Evolutionary conservation across 2,888 invertebrate genomes (phyloP).

Genomic region (Noctua comes): DNA sequence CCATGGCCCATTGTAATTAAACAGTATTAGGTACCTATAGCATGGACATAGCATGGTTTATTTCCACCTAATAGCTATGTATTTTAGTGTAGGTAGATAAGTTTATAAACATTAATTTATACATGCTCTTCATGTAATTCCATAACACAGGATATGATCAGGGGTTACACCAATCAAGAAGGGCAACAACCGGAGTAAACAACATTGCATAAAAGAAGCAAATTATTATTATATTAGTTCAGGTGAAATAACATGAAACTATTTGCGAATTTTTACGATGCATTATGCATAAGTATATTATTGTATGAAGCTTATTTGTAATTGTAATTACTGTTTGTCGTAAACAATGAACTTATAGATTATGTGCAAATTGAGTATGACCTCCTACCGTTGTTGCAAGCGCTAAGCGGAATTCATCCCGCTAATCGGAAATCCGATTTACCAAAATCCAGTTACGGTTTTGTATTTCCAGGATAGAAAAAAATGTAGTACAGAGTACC

Average conservation of each 20-base stretch:
- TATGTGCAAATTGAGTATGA: background rate
- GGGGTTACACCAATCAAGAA: background rate
- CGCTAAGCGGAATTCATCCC: conserved; percentile 10
- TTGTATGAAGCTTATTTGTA: background rate
- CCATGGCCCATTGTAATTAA: background rate
- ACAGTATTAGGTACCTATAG: background rate
- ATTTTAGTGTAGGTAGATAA: background rate
- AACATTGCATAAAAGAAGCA: background rate
- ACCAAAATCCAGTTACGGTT: conserved; percentile 22
- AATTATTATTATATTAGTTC: conserved; percentile 1
- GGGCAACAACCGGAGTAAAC: background rate
- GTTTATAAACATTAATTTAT: background rate
- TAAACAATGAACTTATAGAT: background rate
- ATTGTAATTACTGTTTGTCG: background rate
- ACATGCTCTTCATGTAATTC: background rate
- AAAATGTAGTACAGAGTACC: background rate
- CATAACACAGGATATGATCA: background rate
- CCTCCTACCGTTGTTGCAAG: conserved; percentile 2
- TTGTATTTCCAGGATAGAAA: background rate
- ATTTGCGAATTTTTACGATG: background rate
- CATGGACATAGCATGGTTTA: background rate
- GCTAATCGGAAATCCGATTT: conserved; percentile 25
- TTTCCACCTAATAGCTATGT: background rate
- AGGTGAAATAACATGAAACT: conserved; percentile 12
- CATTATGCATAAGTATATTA: background rate